Conservation (phyloP, 2,113 vertebrate genomes). For the Lophochroa leadbeateri region DNA sequence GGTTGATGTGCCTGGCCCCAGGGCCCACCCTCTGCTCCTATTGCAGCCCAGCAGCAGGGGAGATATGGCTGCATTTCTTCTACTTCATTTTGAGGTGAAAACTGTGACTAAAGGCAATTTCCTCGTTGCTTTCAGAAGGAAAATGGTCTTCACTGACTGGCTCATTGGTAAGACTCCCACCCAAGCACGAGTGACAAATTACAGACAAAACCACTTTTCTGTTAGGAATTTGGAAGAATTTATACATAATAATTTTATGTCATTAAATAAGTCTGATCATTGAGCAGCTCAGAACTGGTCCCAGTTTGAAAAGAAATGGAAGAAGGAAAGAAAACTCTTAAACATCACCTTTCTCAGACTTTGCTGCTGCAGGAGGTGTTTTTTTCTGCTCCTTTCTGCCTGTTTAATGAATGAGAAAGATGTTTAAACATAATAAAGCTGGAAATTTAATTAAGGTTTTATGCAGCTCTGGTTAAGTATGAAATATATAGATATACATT, state of each 20-base stretch:
- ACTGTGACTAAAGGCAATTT: not conserved
- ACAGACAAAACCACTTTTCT: not conserved
- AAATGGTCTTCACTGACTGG: not conserved
- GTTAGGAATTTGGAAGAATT: not conserved
- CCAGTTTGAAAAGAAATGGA: not conserved
- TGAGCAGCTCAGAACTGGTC: not conserved
- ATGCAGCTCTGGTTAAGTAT: not conserved
- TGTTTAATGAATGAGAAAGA: conserved; percentile 76
- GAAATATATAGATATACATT: not conserved
- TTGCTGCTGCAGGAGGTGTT: conserved; percentile 71
- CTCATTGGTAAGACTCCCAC: not conserved
- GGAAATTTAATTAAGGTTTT: conserved; percentile 11
- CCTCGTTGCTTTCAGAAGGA: not conserved
- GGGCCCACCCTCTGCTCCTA: not conserved
- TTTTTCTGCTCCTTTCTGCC: conserved; percentile 82
- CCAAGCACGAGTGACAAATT: rapidly evolving
- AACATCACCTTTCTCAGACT: conserved; percentile 81
- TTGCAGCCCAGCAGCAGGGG: not conserved
- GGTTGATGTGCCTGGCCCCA: not conserved
- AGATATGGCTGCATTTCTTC: not conserved
- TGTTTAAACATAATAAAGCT: conserved; percentile 47
- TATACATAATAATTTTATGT: not conserved
- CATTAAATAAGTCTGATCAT: not conserved
- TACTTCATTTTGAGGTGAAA: not conserved
- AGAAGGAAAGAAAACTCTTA: not conserved